Evolutionary conservation across 2,888 invertebrate species (phyloP), one percentile per base, ranked within the genome.

Genomic region (Heliconius sara): DNA sequence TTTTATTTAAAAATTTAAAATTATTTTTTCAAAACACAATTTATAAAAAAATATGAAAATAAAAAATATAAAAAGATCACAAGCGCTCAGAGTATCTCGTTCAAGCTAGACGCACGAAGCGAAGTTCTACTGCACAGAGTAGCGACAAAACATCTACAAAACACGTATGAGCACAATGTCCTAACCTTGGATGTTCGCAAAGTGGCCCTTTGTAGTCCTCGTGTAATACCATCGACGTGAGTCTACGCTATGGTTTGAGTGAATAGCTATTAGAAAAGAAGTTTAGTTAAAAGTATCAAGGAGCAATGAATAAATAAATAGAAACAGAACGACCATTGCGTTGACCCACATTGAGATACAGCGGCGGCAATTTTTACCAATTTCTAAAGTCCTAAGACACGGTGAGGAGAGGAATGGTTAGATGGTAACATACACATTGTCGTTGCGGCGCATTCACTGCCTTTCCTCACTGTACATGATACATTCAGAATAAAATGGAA

Each of bases 281-380:
- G 63, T 74, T 43, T n/a, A 43, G 73, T n/a, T 60, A 3, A 30
- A n/a, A 25, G 25, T 19, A 25, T 43, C 6, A 63, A 10, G 19
- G 9, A 65, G 25, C n/a, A 52, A 72, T 12, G 9, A 22, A 30
- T 22, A 63, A 47, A 71, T 65, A 65, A 39, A 39, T 39, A 39
- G 68, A 70, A 67, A 77, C 34, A 39, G n/a, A n/a, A 27, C 67
- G 19, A 77, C 79, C 79, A 81, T 79, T 22, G 76, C 81, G 77
- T 78, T 27, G 79, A 81, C 77, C 71, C 79, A 78, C 71, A 81
- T 79, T 75, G 77, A 79, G 72, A 78, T 81, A 79, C 34, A 73
- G 73, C 47, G 7, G 74, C 43, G 63, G 75, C 65, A 71, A 27
- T 57, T 77, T 66, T 52, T n/a, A 79, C 68, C 74, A 68, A 77